phyloP scores from a whole-genome alignment of 2,888 invertebrate species.

The Plebejus argus region DNA sequence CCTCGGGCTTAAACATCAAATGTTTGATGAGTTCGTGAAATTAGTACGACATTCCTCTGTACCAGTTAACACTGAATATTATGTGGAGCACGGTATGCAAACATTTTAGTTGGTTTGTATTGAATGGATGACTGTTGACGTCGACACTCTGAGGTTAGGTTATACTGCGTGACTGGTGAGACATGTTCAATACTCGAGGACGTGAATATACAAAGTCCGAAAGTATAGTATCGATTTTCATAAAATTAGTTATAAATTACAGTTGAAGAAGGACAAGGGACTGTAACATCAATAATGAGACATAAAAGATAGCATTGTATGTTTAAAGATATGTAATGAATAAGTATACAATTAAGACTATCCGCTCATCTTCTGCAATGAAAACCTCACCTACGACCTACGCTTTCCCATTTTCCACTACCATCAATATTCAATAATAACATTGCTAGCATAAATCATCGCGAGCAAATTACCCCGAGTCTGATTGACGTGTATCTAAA shows the following conservation, averaged over 20 bases:
- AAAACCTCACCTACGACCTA: neutral
- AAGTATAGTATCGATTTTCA: neutral
- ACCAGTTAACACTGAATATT: neutral
- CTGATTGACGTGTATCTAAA: neutral
- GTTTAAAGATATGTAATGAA: neutral
- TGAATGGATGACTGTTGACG: no score
- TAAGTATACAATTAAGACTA: neutral
- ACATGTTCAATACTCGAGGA: no score
- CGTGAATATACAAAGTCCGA: neutral
- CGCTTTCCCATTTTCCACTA: neutral
- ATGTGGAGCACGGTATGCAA: neutral
- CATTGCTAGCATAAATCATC: conserved; percentile 5
- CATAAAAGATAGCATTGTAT: no score
- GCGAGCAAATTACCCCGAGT: neutral
- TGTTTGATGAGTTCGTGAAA: neutral
- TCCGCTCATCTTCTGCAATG: neutral
- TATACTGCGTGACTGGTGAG: no score
- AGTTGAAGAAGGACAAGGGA: no score
- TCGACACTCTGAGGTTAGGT: no score
- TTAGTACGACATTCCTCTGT: neutral
- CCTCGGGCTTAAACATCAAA: neutral
- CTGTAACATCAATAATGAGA: no score
- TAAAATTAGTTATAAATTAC: no score
- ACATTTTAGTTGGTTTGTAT: neutral
- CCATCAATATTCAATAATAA: neutral